Base-by-base conservation (phyloP, 2,888 invertebrate genomes). In the Phaonia tiefii region DNA sequence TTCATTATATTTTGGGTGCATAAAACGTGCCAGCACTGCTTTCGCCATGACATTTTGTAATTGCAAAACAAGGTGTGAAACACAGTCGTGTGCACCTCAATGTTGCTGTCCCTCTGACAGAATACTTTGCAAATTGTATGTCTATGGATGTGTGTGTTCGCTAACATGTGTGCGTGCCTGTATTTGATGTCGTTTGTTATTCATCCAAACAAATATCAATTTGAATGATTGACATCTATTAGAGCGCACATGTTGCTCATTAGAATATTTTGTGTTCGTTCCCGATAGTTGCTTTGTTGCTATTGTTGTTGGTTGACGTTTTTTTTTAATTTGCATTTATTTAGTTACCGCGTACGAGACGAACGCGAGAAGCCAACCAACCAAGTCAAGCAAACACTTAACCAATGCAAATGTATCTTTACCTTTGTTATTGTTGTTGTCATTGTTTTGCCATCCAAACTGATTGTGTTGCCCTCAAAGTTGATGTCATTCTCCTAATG, bases 161-260 rank as follows among this genome's bases (percentile, higher is more conserved):
- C 25, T n/a, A n/a, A 13, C 20, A 54, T 22, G 56, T n/a, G 11
- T 26, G 37, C 31, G 26, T 58, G 58, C 17, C 58, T 22, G 20
- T 42, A 51, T 22, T 11, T 22, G 22, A 22, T 15, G 22, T 17
- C 39, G 54, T 60, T 63, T 63, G 75, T 67, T 73, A 63, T 69
- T 69, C 63, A 75, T 69, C 65, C 63, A 65, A 54, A 69, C 54
- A 54, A 69, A 69, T 63, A 63, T 63, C 56, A 56, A 56, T 76
- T 73, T 58, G 66, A 79, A 73, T 79, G 79, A 82, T 77, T 82
- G 79, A 79, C 75, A 82, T 51, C 73, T 74, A 71, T 74, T 79
- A 80, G 70, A 82, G 82, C 79, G 74, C 82, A 82, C 79, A 82
- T 76, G 82, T 82, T 82, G 73, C 82, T 74, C 76, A 76, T 79